Conservation (phyloP, 2,797 vertebrate genomes). For the Manis javanica region DNA sequence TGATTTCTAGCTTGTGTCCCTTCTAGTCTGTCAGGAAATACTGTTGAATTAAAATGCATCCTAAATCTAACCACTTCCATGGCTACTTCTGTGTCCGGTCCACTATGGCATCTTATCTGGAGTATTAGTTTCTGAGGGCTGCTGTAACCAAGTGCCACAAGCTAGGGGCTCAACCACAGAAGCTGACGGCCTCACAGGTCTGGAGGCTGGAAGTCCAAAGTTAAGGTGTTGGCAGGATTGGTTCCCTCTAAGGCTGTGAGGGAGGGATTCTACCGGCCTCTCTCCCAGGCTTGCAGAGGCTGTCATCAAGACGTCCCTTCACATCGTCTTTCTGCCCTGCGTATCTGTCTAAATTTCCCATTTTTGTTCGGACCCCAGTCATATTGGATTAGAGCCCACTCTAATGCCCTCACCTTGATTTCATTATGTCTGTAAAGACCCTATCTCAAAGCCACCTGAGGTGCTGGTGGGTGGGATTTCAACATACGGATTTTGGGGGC, state of each 20-base stretch:
- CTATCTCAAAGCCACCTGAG: not conserved
- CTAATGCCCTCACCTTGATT: not conserved
- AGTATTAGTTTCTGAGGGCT: not conserved
- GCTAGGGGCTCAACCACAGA: not conserved
- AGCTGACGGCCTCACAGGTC: not conserved
- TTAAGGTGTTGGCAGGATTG: not conserved
- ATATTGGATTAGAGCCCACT: no score
- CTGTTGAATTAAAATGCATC: not conserved
- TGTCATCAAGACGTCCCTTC: not conserved
- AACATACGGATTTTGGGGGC: not conserved
- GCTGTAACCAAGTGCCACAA: not conserved
- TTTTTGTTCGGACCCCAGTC: not conserved
- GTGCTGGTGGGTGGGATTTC: not conserved
- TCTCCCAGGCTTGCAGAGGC: not conserved
- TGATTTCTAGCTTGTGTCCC: not conserved
- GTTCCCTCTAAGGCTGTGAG: not conserved
- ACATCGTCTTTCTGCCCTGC: no score
- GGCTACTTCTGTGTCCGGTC: not conserved
- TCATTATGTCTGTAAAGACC: not conserved
- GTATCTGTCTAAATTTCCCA: not conserved
- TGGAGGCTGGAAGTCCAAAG: not conserved
- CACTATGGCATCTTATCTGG: not conserved
- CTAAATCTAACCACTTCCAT: not conserved
- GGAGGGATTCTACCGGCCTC: no score
- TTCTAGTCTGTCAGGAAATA: not conserved